Evolutionary conservation across 2,113 vertebrate species (phyloP).

Genomic region (Nyctereutes procyonoides): DNA sequence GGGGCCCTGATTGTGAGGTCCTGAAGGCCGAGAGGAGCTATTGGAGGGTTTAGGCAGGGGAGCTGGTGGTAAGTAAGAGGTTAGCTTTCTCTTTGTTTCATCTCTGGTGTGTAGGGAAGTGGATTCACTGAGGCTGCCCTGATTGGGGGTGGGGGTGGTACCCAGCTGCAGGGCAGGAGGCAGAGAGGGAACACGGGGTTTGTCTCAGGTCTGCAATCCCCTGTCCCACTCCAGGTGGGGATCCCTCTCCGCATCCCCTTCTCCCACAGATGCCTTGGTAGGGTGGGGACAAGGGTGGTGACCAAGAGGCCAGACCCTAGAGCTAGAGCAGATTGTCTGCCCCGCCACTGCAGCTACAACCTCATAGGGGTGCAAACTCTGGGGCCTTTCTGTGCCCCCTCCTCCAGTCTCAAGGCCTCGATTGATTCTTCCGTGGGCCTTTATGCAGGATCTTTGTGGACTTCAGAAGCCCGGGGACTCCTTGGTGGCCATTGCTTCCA

Average conservation of each 20-base stretch:
- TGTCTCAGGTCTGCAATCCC: background rate
- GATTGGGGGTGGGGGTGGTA: background rate
- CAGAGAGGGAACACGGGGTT: background rate
- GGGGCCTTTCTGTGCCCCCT: rapidly evolving
- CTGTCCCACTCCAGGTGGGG: background rate
- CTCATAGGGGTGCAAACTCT: background rate
- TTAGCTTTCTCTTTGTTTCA: background rate
- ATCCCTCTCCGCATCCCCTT: too few relatives aligned
- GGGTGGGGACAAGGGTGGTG: background rate
- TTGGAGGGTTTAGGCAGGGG: background rate
- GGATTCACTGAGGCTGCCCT: background rate
- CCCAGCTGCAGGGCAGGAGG: too few relatives aligned
- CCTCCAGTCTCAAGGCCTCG: background rate
- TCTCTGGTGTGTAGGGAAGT: background rate
- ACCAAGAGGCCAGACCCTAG: background rate
- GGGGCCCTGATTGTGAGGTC: background rate
- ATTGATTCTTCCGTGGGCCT: background rate
- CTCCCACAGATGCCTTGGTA: too few relatives aligned
- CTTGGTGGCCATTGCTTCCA: rapidly evolving
- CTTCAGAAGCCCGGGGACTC: background rate
- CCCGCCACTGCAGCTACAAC: rapidly evolving
- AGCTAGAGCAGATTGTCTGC: background rate
- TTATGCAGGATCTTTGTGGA: background rate
- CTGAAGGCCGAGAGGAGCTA: too few relatives aligned
- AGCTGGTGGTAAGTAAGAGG: background rate